These are phyloP conservation scores for Drosophila serrata DNA, from an alignment of 1,140 invertebrate genomes.

Conservation along the genomic window DNA sequence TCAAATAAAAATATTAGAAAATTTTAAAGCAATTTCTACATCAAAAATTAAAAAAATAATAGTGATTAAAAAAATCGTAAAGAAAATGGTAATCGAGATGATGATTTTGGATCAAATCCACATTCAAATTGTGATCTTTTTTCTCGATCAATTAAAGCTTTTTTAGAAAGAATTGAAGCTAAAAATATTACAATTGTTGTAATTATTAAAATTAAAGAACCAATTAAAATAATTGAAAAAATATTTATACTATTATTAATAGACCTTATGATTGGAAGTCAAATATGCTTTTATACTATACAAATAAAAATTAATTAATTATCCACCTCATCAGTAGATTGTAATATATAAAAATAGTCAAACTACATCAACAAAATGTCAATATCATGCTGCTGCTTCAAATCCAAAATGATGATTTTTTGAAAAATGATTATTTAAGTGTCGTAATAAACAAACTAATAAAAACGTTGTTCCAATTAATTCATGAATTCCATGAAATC, in stretches of 20 bases:
- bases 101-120: constrained; percentile 87
- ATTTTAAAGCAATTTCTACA: constrained; percentile 62
- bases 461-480: constrained; percentile 89
- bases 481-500: constrained; percentile 91
- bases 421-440: constrained; percentile 87
- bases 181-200: constrained; percentile 86
- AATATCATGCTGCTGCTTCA: constrained; percentile 90
- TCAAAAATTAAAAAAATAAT: constrained; percentile 89
- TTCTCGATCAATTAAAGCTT: constrained; percentile 86
- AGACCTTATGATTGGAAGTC: constrained; percentile 78
- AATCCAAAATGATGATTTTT: constrained; percentile 89
- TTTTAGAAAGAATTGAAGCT: constrained; percentile 86
- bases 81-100: constrained; percentile 87
- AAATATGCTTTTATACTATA: constrained; percentile 90
- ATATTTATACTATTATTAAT: constrained; percentile 56
- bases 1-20: constrained; percentile 84
- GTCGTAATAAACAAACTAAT: constrained; percentile 86
- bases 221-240: constrained; percentile 46
- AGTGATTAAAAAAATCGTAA: constrained; percentile 88
- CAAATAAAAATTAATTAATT: constrained; percentile 85
- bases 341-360: constrained; percentile 90
- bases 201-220: constrained; percentile 77
- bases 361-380: constrained; percentile 91
- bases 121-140: constrained; percentile 88
- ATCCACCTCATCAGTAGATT: constrained; percentile 89